These are phyloP conservation scores for Condylura cristata DNA, from an alignment of 2,113 vertebrate species.

Conservation along the genomic window DNA sequence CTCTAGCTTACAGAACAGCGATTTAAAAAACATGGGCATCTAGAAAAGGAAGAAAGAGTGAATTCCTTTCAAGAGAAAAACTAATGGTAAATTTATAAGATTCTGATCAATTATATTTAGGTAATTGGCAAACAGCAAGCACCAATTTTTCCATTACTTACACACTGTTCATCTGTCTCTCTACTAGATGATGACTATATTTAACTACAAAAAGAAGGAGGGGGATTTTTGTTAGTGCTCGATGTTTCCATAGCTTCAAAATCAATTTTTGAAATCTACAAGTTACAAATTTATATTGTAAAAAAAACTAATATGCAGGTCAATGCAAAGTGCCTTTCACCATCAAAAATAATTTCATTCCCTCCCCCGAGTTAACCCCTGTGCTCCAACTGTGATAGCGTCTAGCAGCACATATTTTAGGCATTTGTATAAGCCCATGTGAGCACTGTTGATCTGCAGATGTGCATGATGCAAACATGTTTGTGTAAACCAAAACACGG, in stretches of 20 bases:
- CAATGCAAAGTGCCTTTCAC: not conserved
- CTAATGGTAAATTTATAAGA: not conserved
- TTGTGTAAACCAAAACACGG: not conserved
- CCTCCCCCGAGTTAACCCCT: not conserved
- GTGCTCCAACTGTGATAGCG: not conserved
- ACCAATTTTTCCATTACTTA: not conserved
- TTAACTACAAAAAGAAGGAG: not conserved
- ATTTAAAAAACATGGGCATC: not conserved
- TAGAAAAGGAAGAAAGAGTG: not conserved
- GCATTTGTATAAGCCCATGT: not conserved
- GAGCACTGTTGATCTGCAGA: not conserved
- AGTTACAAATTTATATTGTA: not conserved
- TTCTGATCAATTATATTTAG: not conserved
- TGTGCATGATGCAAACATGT: fast-evolving
- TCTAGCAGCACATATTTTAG: not conserved
- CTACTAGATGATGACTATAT: not conserved
- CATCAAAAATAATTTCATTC: not conserved
- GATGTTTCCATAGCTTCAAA: not conserved
- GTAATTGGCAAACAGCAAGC: not conserved
- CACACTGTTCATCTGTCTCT: not conserved
- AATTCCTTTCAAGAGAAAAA: not conserved
- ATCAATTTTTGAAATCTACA: not conserved
- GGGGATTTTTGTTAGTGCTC: not conserved
- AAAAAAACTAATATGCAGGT: not conserved
- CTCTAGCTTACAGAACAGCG: not conserved